These are phyloP conservation scores for Theonella swinhoei DNA, from an alignment of 37 sponge, comb jelly and placozoan genomes.

Conservation along the genomic window DNA sequence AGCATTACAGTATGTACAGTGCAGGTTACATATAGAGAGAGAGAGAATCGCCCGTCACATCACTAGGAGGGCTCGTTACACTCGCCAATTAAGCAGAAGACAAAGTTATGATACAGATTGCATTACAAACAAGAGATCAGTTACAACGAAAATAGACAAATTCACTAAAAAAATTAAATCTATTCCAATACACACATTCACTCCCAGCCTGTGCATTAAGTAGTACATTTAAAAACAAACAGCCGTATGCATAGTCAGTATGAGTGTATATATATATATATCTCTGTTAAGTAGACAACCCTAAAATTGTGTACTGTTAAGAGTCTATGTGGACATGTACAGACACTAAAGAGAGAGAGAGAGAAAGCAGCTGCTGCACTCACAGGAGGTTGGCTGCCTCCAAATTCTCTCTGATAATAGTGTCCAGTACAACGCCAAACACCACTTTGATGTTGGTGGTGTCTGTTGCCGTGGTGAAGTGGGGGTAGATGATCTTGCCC, in stretches of 20 bases:
- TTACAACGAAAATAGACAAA: not conserved
- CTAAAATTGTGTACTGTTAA: not conserved
- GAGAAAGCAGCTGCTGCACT: not conserved
- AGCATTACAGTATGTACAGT: too few relatives aligned
- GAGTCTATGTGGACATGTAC: not conserved
- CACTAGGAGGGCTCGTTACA: too few relatives aligned
- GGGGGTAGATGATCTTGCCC: slow-evolving; percentile 88
- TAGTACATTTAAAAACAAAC: not conserved
- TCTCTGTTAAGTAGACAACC: not conserved
- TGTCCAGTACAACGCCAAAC: slow-evolving; percentile 86
- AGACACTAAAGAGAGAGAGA: not conserved
- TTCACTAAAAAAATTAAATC: not conserved
- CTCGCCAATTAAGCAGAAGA: too few relatives aligned
- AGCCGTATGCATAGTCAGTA: too few relatives aligned
- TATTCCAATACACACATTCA: not conserved
- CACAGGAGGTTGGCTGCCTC: slow-evolving; percentile 93
- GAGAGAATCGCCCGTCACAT: too few relatives aligned
- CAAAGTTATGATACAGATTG: too few relatives aligned
- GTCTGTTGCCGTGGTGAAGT: slow-evolving; percentile 98
- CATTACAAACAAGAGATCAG: not conserved
- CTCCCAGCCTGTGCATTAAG: not conserved
- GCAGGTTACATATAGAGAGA: too few relatives aligned
- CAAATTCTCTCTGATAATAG: slow-evolving; percentile 93
- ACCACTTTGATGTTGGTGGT: slow-evolving; percentile 90
- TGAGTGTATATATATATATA: too few relatives aligned